Percentiles rank a stretch among this genome's conserved stretches.
These are phyloP conservation scores for Apamea crenata DNA, from an alignment of 2,888 invertebrate species.

Conservation along the genomic window DNA sequence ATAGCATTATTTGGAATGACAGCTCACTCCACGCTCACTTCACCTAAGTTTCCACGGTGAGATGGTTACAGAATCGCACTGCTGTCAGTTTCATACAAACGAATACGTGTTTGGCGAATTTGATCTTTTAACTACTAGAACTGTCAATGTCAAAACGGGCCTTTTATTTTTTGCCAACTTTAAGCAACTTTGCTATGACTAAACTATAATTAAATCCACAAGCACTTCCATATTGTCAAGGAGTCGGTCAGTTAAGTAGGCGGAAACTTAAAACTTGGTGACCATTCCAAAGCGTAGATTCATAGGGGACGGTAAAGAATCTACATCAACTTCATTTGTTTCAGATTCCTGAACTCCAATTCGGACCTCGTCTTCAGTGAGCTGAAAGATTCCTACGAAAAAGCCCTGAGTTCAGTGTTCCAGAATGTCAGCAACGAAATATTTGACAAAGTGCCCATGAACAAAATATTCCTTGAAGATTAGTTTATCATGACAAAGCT, in stretches of 20 bases:
- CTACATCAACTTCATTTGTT: constrained; percentile 38
- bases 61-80: too few species aligned
- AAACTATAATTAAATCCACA: background rate
- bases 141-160: too few species aligned
- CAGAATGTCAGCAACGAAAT: constrained; percentile 92
- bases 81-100: too few species aligned
- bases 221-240: background rate
- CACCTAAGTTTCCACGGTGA: too few species aligned
- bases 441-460: constrained; percentile 92
- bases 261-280: background rate
- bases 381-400: constrained; percentile 92
- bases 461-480: constrained; percentile 91
- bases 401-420: constrained; percentile 92
- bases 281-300: background rate
- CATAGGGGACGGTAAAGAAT: background rate
- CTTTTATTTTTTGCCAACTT: too few species aligned
- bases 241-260: background rate
- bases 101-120: too few species aligned
- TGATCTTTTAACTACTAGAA: too few species aligned
- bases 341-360: constrained; percentile 92
- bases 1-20: too few species aligned
- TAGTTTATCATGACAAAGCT: constrained; percentile 58
- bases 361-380: constrained; percentile 92
- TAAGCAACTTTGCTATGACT: background rate
- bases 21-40: too few species aligned